A percentile compares a stretch with the other conserved stretches of the same genome.
These are phyloP conservation scores for Sciurus carolinensis DNA, from an alignment of 2,797 vertebrate genomes.

Conservation along the genomic window DNA sequence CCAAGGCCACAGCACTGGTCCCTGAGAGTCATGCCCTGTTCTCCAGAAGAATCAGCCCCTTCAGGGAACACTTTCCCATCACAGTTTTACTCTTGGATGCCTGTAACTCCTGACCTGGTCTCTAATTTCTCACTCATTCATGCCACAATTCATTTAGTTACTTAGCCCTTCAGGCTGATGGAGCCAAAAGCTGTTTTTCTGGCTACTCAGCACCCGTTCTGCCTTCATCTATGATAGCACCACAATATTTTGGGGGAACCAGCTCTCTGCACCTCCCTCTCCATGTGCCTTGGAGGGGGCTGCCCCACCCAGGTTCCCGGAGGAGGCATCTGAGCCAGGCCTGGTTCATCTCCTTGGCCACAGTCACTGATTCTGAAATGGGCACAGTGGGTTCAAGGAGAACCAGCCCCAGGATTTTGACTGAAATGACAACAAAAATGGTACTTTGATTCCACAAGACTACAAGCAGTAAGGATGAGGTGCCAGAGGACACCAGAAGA, in stretches of 20 bases:
- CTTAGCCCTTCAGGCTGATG: neutral
- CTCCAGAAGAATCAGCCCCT: neutral
- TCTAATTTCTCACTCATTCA: slow-evolving; percentile 9
- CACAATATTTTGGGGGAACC: neutral
- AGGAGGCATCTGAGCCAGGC: neutral
- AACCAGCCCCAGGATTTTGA: slow-evolving; percentile 24
- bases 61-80: neutral
- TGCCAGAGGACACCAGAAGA: neutral
- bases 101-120: neutral
- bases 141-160: neutral
- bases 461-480: neutral
- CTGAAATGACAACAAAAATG: neutral
- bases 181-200: neutral
- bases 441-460: neutral
- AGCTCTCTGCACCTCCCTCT: neutral
- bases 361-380: slow-evolving; percentile 19
- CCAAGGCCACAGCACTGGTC: neutral
- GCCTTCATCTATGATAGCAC: neutral
- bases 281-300: neutral
- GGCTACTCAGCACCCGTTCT: neutral
- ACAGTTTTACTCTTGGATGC: neutral
- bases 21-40: neutral
- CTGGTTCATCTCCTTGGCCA: neutral
- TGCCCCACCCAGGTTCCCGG: neutral
- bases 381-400: neutral